Evolutionary conservation across 2,888 invertebrate genomes (phyloP).

Genomic region (Pachliopta kotzebuea): DNA sequence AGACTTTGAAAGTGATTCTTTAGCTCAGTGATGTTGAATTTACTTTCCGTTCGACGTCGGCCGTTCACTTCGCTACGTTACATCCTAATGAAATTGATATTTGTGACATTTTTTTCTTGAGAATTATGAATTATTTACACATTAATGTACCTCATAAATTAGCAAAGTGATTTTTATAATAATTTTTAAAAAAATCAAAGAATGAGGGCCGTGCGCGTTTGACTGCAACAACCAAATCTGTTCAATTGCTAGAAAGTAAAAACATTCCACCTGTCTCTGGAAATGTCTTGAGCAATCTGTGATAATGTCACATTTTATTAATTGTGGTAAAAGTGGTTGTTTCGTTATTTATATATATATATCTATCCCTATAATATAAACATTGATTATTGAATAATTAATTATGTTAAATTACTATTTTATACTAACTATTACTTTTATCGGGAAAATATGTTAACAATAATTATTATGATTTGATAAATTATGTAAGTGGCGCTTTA

Average conservation of each 20-base stretch:
- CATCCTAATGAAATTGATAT: neutral
- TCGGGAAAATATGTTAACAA: neutral
- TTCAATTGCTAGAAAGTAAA: slow-evolving; percentile 5
- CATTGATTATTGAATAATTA: slow-evolving; percentile 28
- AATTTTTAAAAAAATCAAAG: neutral
- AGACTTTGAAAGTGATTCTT: slow-evolving; percentile 62
- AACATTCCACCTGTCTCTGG: slow-evolving; percentile 15
- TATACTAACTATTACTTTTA: slow-evolving; percentile 11
- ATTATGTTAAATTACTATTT: slow-evolving; percentile 22
- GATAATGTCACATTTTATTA: slow-evolving; percentile 46
- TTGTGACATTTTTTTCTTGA: neutral
- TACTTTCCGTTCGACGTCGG: neutral
- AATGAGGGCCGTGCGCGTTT: neutral
- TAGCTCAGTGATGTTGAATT: slow-evolving; percentile 39
- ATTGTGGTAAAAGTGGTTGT: slow-evolving; percentile 28
- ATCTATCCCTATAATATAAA: slow-evolving; percentile 8
- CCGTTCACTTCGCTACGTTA: neutral
- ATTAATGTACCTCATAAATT: neutral
- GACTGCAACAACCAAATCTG: neutral
- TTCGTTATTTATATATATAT: slow-evolving; percentile 29
- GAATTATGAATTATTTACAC: neutral
- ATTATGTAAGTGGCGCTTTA: slow-evolving; percentile 10
- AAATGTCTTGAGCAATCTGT: slow-evolving; percentile 48
- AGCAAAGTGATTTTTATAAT: neutral
- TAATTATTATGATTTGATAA: slow-evolving; percentile 6